These are phyloP conservation scores for Sebastes schlegelii DNA, from an alignment of 2,113 vertebrate genomes.

Conservation along the genomic window DNA sequence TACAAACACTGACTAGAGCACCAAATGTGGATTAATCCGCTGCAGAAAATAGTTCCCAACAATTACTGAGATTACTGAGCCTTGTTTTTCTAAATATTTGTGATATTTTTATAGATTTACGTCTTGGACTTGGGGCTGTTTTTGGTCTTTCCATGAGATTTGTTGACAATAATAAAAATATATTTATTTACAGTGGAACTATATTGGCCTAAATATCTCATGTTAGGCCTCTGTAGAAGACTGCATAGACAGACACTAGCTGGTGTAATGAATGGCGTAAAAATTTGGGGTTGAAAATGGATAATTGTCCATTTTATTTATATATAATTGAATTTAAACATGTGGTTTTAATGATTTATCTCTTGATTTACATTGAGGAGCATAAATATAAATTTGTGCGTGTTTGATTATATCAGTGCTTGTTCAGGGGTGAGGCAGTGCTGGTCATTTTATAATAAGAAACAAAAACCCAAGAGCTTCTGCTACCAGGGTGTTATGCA, in stretches of 20 bases:
- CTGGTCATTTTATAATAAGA: background rate
- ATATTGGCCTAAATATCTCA: too few relatives aligned
- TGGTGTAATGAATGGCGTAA: too few relatives aligned
- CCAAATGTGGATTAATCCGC: background rate
- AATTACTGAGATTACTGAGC: too few relatives aligned
- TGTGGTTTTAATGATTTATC: background rate
- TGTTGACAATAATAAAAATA: background rate
- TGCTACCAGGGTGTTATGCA: conserved; percentile 8
- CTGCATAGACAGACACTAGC: too few relatives aligned
- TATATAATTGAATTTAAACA: background rate
- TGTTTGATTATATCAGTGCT: conserved; percentile 15
- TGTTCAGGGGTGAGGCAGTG: conserved; percentile 35
- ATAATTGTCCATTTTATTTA: background rate
- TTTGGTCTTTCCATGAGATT: background rate
- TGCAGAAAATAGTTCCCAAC: background rate
- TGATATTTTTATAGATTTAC: background rate
- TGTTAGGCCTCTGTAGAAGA: too few relatives aligned
- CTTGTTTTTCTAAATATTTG: too few relatives aligned
- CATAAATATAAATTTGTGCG: background rate
- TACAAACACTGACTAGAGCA: too few relatives aligned
- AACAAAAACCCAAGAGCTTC: background rate
- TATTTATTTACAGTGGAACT: too few relatives aligned
- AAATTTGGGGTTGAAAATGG: too few relatives aligned
- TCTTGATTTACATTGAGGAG: background rate
- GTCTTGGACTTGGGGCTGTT: background rate